Conservation (phyloP, 2,888 invertebrate genomes). For the Doris montereyensis region DNA sequence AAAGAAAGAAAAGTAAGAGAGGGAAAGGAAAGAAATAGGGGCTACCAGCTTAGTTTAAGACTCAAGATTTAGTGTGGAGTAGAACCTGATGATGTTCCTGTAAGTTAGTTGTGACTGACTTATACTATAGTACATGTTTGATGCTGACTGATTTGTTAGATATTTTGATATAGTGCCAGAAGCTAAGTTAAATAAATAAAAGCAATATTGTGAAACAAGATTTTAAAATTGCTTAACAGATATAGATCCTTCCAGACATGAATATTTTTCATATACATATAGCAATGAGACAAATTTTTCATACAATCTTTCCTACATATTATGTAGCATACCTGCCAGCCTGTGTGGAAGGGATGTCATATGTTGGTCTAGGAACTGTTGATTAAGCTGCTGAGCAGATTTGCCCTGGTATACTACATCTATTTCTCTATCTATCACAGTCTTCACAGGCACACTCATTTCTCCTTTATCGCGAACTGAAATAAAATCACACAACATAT, state of each 20-base stretch:
- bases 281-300: too few relatives aligned
- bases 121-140: background rate
- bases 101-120: too few relatives aligned
- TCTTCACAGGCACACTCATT: slow-evolving; percentile 61
- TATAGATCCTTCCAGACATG: too few relatives aligned
- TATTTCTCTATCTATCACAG: slow-evolving; percentile 73
- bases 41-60: background rate
- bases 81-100: too few relatives aligned
- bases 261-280: too few relatives aligned
- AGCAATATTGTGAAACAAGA: too few relatives aligned
- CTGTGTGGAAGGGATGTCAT: slow-evolving; percentile 82
- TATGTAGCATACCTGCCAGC: slow-evolving; percentile 78
- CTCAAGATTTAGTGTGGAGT: background rate
- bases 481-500: slow-evolving; percentile 20
- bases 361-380: slow-evolving; percentile 80
- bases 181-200: too few relatives aligned
- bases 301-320: background rate
- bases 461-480: slow-evolving; percentile 54
- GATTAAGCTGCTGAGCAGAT: slow-evolving; percentile 79
- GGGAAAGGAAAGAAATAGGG: background rate
- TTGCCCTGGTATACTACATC: slow-evolving; percentile 75
- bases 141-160: background rate
- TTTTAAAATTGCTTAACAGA: too few relatives aligned
- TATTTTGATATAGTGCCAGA: background rate
- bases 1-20: background rate